A percentile compares a stretch with the other conserved stretches of the same genome.
Evolutionary conservation across 2,888 invertebrate species (phyloP).

Genomic region (Megaustenia siamemsis): DNA sequence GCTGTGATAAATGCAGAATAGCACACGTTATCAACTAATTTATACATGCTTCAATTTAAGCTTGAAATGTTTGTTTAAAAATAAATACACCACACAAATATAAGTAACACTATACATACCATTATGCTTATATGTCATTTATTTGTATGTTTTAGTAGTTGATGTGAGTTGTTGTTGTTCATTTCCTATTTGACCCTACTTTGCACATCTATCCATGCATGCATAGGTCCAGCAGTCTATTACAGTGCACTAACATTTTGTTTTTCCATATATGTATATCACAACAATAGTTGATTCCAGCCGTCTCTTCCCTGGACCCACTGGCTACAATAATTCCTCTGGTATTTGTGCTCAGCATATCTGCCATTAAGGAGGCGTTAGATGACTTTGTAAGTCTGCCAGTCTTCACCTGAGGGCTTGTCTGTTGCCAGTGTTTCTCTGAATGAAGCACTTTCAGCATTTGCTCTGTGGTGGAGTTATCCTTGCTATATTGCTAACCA

Average conservation of each 20-base stretch:
- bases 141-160: neutral
- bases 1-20: no score
- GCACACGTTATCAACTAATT: no score
- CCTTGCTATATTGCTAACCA: conserved; percentile 27
- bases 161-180: neutral
- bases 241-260: conserved; percentile 6
- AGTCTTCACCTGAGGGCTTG: neutral
- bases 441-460: conserved; percentile 16
- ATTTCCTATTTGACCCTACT: neutral
- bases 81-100: no score
- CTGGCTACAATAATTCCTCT: conserved; percentile 57
- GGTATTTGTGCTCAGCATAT: conserved; percentile 59
- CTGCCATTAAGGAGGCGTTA: conserved; percentile 58
- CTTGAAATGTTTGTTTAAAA: no score
- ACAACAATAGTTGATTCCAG: conserved; percentile 55
- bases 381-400: conserved; percentile 58
- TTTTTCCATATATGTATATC: conserved; percentile 11
- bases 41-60: no score
- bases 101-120: no score
- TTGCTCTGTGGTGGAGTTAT: conserved; percentile 6
- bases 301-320: conserved; percentile 57
- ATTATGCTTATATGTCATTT: no score
- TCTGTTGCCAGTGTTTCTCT: conserved; percentile 16
- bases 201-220: conserved; percentile 9
- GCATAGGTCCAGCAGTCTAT: neutral